A percentile compares a stretch with the other conserved stretches of the same genome.
Evolutionary conservation across 2,113 vertebrate species (phyloP).

Genomic region (Grus americana): DNA sequence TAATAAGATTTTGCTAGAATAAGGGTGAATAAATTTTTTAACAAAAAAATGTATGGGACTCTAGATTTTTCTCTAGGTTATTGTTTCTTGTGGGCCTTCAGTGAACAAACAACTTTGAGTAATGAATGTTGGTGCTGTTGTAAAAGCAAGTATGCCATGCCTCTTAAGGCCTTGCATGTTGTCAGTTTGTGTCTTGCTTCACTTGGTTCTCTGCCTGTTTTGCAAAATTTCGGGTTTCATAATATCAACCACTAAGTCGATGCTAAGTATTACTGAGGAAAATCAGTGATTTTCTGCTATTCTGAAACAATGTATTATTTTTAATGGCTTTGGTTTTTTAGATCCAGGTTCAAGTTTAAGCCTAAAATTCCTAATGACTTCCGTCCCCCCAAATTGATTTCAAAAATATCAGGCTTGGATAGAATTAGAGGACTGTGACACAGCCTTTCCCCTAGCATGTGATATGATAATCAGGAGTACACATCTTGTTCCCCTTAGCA

Average conservation of each 20-base stretch:
- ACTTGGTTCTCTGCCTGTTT: slow-evolving; percentile 1
- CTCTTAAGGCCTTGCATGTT: background rate
- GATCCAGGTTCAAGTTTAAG: background rate
- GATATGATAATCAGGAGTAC: background rate
- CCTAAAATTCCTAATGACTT: background rate
- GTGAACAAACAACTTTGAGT: background rate
- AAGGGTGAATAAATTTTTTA: background rate
- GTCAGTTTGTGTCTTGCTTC: slow-evolving; percentile 20
- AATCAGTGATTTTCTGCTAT: background rate
- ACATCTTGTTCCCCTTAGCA: background rate
- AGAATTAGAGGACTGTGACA: background rate
- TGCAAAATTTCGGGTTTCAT: slow-evolving; percentile 46
- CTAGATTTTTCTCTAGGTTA: background rate
- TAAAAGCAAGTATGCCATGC: background rate
- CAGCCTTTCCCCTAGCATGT: background rate
- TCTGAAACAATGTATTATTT: background rate
- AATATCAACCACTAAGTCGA: background rate
- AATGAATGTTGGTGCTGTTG: background rate
- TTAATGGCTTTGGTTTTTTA: background rate
- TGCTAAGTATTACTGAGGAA: background rate
- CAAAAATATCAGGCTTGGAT: background rate
- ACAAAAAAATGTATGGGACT: accelerated
- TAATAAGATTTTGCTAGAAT: background rate
- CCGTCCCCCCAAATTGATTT: background rate
- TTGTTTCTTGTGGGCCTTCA: background rate